Conservation (phyloP, 2,888 invertebrate species). For the Adelognathus sp. region DNA sequence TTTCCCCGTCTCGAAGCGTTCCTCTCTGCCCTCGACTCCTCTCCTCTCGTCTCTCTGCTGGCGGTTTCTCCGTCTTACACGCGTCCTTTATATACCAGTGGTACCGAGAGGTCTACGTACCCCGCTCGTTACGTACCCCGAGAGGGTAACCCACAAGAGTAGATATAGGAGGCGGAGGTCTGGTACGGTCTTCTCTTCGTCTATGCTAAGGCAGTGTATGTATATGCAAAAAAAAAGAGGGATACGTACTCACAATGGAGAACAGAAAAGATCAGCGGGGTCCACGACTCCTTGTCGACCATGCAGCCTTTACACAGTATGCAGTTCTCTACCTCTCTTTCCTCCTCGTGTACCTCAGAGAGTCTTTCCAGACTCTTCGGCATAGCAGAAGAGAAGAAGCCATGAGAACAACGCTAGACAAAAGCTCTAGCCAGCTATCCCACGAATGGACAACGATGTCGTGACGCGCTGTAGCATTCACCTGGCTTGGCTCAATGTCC, state of each 20-base stretch:
- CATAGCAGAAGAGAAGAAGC: constrained; percentile 7
- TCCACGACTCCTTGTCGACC: constrained; percentile 67
- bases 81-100: constrained; percentile 40
- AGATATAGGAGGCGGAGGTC: not conserved
- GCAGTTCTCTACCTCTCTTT: constrained; percentile 51
- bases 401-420: constrained; percentile 18
- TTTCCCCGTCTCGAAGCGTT: constrained; percentile 58
- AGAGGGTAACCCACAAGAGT: not conserved
- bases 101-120: constrained; percentile 61
- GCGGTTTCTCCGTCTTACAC: constrained; percentile 43
- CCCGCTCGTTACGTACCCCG: constrained; percentile 41
- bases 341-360: constrained; percentile 16
- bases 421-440: constrained; percentile 51
- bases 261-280: constrained; percentile 42
- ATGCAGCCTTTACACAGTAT: constrained; percentile 30
- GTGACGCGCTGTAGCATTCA: constrained; percentile 7
- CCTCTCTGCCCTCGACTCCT: constrained; percentile 1
- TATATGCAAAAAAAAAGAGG: constrained; percentile 31
- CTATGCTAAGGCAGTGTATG: not conserved
- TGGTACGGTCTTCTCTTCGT: not conserved
- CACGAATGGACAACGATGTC: constrained; percentile 58
- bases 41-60: constrained; percentile 11
- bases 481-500: constrained; percentile 5
- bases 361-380: constrained; percentile 17
- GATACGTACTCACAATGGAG: constrained; percentile 28